Evolutionary conservation across 1,140 invertebrate genomes (phyloP), one percentile per base, ranked within the genome.

Genomic region (Drosophila nikananu): DNA sequence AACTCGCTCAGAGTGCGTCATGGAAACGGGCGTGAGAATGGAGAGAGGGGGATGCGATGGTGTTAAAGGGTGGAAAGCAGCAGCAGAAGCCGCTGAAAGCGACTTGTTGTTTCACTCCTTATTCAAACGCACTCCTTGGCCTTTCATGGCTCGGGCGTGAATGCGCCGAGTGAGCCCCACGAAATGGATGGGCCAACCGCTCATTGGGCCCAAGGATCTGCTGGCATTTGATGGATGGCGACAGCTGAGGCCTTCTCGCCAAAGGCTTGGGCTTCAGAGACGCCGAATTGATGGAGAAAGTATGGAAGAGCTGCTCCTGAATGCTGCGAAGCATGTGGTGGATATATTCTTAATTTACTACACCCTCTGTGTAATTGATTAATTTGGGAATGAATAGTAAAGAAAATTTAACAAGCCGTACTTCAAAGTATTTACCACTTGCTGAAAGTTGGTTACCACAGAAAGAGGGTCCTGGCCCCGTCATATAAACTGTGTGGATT

Each of bases 71-170:
- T 70, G 23, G 37, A 30, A 57, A 15, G 61, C n/a, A 54, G 46
- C 19, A 57, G 19, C 54, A 46, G 37, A 42, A 57, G 35, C 21
- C 37, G 61, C 65, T 30, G 44, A 59, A 55, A 30, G 49, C 52
- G 46, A 64, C 64, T 59, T 77, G 64, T 68, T 77, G 57, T 68
- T 44, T 46, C 23, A 39, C 35, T 63, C 39, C 41, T 46, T 77
- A 66, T 57, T 42, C 68, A 41, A 59, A 49, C n/a, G 35, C 44
- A 72, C 70, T 73, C 68, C 71, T 73, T 72, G 44, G 27, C 37
- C 32, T 54, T 78, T 68, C 58, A 78, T 78, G 70, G 64, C 37
- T 23, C 44, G 75, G 75, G 75, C 75, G 75, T 77, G 64, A 61
- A 70, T 51, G 55, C 41, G 65, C 30, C 58, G 64, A 78, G 74